These are phyloP conservation scores for Tuta absoluta DNA, from an alignment of 2,888 invertebrate species.

Conservation along the genomic window DNA sequence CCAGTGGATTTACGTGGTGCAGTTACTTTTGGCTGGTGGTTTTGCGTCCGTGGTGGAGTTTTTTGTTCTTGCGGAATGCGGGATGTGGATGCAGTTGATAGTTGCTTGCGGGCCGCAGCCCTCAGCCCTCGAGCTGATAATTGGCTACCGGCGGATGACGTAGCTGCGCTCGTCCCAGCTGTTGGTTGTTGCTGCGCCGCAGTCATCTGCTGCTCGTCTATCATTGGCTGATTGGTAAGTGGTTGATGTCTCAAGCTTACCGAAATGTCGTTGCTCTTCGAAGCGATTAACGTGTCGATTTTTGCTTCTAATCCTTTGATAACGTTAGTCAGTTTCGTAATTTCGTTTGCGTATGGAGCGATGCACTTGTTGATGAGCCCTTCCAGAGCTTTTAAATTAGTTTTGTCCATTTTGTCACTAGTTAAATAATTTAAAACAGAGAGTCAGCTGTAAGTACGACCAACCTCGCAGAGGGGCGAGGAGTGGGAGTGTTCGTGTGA, in stretches of 20 bases:
- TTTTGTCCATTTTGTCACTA: not conserved
- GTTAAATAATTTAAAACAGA: not conserved
- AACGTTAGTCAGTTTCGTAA: not conserved
- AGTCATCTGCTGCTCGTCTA: not conserved
- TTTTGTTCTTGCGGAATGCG: not conserved
- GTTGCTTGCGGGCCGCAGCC: not conserved
- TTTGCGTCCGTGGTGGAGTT: not conserved
- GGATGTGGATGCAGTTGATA: not conserved
- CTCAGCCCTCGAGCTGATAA: not conserved
- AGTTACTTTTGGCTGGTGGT: not conserved
- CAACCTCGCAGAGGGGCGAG: not conserved
- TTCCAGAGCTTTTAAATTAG: not conserved
- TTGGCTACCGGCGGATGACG: not conserved
- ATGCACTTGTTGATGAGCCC: conserved; percentile 5
- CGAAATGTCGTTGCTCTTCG: conserved; percentile 4
- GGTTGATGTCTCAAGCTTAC: not conserved
- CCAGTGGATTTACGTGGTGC: not conserved
- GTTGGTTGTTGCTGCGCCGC: not conserved
- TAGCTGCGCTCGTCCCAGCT: not conserved
- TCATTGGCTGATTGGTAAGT: not conserved
- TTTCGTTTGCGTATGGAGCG: not conserved
- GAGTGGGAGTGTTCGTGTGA: too few relatives aligned
- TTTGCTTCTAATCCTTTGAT: not conserved
- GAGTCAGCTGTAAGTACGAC: not conserved
- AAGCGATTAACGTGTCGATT: not conserved